phyloP scores from a whole-genome alignment of 2,797 vertebrate genomes.

The Argya squamiceps region DNA sequence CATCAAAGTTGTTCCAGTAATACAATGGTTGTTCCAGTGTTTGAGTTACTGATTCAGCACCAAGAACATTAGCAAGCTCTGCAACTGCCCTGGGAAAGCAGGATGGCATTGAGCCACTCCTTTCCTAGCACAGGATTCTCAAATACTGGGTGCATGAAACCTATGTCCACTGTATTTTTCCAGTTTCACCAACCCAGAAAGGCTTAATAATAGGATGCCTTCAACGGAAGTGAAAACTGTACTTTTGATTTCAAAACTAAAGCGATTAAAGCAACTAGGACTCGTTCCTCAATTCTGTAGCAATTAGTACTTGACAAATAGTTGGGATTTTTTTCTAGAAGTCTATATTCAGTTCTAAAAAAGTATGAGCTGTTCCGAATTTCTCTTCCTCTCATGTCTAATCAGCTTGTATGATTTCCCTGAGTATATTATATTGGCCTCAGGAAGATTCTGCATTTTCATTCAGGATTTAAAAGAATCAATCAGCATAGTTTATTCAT shows the following conservation, averaged over 20 bases:
- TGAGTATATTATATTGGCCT: not conserved
- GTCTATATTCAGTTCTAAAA: not conserved
- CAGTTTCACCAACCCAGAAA: not conserved
- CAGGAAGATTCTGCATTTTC: not conserved
- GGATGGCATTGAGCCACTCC: not conserved
- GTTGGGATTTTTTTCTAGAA: not conserved
- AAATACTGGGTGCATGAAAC: not conserved
- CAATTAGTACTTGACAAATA: not conserved
- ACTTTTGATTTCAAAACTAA: not conserved
- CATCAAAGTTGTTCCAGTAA: not conserved
- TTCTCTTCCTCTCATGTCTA: not conserved
- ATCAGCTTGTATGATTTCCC: not conserved
- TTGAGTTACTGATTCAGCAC: constrained; percentile 8
- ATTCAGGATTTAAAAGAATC: not conserved
- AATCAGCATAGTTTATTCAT: not conserved
- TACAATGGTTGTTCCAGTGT: not conserved
- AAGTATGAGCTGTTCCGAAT: not conserved
- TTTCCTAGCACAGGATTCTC: not conserved
- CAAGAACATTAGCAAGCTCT: not conserved
- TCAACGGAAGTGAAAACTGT: not conserved
- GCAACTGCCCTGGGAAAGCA: not conserved
- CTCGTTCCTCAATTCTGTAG: not conserved
- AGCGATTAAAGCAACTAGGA: not conserved
- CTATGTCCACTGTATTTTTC: not conserved
- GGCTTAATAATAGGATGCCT: not conserved